Conservation (phyloP, 2,113 vertebrate species). For the Entomyzon cyanotis region DNA sequence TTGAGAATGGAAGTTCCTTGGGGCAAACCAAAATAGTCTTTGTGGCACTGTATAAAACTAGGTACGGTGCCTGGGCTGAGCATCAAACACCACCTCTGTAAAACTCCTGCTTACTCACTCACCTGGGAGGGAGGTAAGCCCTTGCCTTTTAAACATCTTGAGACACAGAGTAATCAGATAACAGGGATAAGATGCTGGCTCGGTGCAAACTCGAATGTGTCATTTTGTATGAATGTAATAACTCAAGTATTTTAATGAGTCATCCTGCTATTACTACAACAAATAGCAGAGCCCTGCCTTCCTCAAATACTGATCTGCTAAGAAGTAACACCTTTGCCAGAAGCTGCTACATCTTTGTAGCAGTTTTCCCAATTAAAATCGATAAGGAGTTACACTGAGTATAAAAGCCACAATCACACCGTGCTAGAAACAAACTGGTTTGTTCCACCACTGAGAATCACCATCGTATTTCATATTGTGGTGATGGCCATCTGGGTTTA, state of each 20-base stretch:
- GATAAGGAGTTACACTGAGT: neutral
- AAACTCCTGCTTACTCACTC: neutral
- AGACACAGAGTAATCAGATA: neutral
- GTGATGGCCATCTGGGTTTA: neutral
- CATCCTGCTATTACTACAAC: neutral
- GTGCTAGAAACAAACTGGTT: neutral
- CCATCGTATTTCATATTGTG: neutral
- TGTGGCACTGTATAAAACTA: neutral
- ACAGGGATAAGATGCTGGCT: neutral
- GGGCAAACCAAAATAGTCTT: neutral
- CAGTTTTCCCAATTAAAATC: neutral
- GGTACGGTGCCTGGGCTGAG: neutral
- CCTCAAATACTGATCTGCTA: neutral
- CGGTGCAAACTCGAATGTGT: neutral
- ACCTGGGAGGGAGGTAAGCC: neutral
- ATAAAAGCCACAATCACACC: neutral
- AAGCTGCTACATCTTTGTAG: neutral
- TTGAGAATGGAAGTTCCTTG: slow-evolving; percentile 8
- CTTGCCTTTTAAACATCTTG: neutral
- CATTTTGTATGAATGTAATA: neutral
- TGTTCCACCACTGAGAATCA: neutral
- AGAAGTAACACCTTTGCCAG: neutral
- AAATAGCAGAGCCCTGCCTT: neutral
- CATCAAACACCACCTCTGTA: neutral
- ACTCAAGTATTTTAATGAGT: neutral